Base-by-base conservation (phyloP, 1,140 invertebrate species). In the Pseudomyrmex gracilis region DNA sequence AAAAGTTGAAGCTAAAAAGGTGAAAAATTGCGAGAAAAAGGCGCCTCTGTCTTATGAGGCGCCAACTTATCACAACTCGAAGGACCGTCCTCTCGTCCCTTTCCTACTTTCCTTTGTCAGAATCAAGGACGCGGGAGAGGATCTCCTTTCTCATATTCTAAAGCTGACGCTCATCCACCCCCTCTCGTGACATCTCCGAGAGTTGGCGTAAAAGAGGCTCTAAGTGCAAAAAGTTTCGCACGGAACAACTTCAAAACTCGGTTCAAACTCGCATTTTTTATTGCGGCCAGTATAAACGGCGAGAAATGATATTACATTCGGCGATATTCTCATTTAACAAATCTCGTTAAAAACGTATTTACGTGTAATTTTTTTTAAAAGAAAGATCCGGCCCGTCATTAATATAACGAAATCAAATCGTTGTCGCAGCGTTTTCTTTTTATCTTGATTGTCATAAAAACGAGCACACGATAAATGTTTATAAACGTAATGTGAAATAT, bases 81-180 rank as follows among this genome's bases (percentile, higher is more conserved):
- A 89, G 87, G 84, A 84, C 87, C 87, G 57, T 78, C 73, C 73
- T 61, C 85, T 61, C 85, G 67, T 68, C 82, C 76, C 84, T 84
- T 78, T 74, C 34, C 61, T 66, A 77, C 49, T 84, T 61, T 89
- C 87, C 85, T 89, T 89, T 89, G 88, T 89, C 88, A 89, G 85
- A 89, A 89, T 89, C 88, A 89, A 89, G 88, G 82, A 89, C 87
- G 82, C 76, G 85, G 73, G 83, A 89, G 85, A 89, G 73, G 85
- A 89, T 87, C 85, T 86, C 88, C 68, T 89, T 89, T 89, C 87
- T 89, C 88, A 89, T 89, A 89, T 89, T 89, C 88, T 87, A 89
- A 89, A 89, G 88, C 87, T 89, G 85, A 89, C 87, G 87, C 87
- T 87, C 87, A 51, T 83, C 83, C 47, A 55, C 60, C 22, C 47